phyloP scores from a whole-genome alignment of 2,888 invertebrate genomes.

The Trissonchulus latispiculum region DNA sequence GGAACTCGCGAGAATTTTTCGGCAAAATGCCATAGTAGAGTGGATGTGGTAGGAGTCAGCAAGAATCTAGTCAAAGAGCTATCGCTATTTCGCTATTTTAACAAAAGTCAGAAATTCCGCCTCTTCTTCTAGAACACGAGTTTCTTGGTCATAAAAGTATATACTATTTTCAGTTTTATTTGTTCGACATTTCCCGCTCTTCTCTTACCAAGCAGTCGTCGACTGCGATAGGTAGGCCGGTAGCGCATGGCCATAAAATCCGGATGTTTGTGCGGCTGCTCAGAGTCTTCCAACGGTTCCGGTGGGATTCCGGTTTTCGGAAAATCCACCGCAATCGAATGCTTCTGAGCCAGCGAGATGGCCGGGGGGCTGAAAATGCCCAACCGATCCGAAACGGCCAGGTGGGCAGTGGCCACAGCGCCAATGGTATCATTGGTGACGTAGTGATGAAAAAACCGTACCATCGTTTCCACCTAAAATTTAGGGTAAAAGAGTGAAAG shows the following conservation, averaged over 20 bases:
- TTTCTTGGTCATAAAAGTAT: too few relatives aligned
- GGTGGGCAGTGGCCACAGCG: conserved; percentile 39
- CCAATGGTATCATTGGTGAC: conserved; percentile 42
- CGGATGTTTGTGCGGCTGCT: conserved; percentile 25
- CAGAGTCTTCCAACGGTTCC: not conserved
- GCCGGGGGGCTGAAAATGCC: conserved; percentile 35
- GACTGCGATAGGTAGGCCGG: conserved; percentile 28
- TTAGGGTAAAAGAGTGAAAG: too few relatives aligned
- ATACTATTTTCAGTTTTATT: too few relatives aligned
- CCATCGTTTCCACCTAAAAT: conserved; percentile 29
- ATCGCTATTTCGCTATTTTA: too few relatives aligned
- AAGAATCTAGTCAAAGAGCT: too few relatives aligned
- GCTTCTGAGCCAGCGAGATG: conserved; percentile 33
- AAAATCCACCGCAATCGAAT: conserved; percentile 41
- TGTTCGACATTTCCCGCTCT: too few relatives aligned
- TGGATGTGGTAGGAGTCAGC: too few relatives aligned
- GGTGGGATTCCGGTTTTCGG: conserved; percentile 42
- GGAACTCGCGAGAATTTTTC: too few relatives aligned
- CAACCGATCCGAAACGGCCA: conserved; percentile 37
- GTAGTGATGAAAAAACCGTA: conserved; percentile 43
- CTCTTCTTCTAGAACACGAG: too few relatives aligned
- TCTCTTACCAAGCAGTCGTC: conserved; percentile 29
- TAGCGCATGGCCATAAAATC: conserved; percentile 30
- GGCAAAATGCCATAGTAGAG: too few relatives aligned
- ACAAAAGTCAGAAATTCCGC: too few relatives aligned